These are phyloP conservation scores for Drosophila barbarae DNA, from an alignment of 2,888 invertebrate species.

Conservation along the genomic window DNA sequence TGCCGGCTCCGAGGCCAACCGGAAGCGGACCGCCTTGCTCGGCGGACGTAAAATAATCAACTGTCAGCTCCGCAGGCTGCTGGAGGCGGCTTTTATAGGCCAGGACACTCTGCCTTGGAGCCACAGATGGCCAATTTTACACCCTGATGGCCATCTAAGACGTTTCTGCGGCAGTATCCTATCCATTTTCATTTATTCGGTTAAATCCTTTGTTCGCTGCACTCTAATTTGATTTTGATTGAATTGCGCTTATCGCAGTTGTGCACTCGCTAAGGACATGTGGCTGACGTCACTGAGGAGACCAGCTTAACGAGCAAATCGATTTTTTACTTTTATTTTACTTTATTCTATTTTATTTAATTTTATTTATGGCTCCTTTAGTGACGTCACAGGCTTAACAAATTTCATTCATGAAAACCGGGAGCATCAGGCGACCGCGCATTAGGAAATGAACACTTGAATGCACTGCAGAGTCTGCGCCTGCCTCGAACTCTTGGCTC, in stretches of 20 bases:
- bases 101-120: background rate
- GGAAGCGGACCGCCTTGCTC: background rate
- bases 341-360: background rate
- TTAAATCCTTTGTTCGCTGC: constrained; percentile 63
- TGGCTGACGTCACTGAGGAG: constrained; percentile 32
- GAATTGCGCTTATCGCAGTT: constrained; percentile 63
- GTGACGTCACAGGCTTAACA: constrained; percentile 37
- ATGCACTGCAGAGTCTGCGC: constrained; percentile 19
- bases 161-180: constrained; percentile 15
- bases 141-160: constrained; percentile 62
- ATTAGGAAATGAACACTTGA: constrained; percentile 43
- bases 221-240: constrained; percentile 71
- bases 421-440: constrained; percentile 9
- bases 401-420: constrained; percentile 64
- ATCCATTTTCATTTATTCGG: constrained; percentile 60
- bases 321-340: constrained; percentile 7
- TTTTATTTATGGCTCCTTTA: background rate
- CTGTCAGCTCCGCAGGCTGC: constrained; percentile 43
- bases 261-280: constrained; percentile 48
- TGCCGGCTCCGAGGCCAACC: constrained; percentile 35
- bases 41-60: background rate
- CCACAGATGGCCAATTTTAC: constrained; percentile 59
- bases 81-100: constrained; percentile 55
- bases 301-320: constrained; percentile 22
- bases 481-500: background rate